Percentiles rank a stretch among this genome's conserved stretches.
Conservation (phyloP, 2,113 vertebrate genomes). For the Gila orcuttii region DNA sequence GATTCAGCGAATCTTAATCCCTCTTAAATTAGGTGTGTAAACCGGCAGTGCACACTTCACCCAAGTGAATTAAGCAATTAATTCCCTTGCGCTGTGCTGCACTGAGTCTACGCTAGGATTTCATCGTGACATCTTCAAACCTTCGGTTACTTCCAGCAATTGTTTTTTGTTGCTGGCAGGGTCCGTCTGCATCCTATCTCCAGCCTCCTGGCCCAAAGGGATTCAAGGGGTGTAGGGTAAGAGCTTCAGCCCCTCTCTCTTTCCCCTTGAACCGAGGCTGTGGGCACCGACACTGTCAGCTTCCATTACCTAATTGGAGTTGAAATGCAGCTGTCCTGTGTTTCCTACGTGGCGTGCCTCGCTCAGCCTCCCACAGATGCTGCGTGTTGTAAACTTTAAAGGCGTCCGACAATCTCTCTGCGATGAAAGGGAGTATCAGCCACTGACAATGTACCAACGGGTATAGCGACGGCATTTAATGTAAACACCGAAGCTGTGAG, state of each 20-base stretch:
- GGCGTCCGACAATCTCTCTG: slow-evolving; percentile 3
- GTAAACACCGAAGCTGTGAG: neutral
- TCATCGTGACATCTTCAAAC: neutral
- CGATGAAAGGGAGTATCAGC: slow-evolving; percentile 1
- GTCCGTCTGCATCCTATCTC: slow-evolving; percentile 52
- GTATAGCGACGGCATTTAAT: neutral
- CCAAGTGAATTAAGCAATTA: slow-evolving; percentile 36
- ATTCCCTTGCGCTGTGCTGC: neutral
- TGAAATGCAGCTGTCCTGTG: slow-evolving; percentile 74
- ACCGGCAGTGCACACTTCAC: slow-evolving; percentile 41
- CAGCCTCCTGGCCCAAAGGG: slow-evolving; percentile 57
- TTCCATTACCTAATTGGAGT: slow-evolving; percentile 79
- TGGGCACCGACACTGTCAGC: slow-evolving; percentile 70
- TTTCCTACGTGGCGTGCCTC: slow-evolving; percentile 64
- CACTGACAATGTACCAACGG: slow-evolving; percentile 1
- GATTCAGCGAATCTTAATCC: slow-evolving; percentile 55
- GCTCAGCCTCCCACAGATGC: slow-evolving; percentile 48
- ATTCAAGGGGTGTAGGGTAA: slow-evolving; percentile 54
- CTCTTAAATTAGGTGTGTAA: slow-evolving; percentile 55
- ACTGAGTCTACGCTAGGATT: slow-evolving; percentile 9
- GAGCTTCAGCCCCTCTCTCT: slow-evolving; percentile 29
- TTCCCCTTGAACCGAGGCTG: slow-evolving; percentile 53
- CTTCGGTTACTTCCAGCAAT: slow-evolving; percentile 18
- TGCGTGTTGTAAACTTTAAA: slow-evolving; percentile 22
- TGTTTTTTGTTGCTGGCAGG: slow-evolving; percentile 57